These are phyloP conservation scores for Hypocryptadius cinnamomeus DNA, from an alignment of 2,113 vertebrate species.

Conservation along the genomic window DNA sequence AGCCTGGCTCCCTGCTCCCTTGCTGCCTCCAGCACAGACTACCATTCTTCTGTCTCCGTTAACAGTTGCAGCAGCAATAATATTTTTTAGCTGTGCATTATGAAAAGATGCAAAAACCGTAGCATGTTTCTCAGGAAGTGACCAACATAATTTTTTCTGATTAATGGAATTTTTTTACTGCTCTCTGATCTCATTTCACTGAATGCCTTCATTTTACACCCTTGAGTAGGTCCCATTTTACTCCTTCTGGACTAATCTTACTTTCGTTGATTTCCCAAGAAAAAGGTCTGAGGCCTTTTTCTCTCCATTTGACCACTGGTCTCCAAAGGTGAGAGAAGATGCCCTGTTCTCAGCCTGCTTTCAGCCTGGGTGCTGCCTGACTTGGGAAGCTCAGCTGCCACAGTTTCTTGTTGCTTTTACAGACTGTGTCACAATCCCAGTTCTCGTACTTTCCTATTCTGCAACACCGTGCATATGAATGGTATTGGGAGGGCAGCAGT, in stretches of 20 bases:
- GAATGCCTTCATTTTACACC: neutral
- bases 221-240: neutral
- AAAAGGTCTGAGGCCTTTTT: neutral
- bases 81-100: conserved; percentile 29
- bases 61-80: conserved; percentile 25
- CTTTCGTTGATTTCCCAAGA: neutral
- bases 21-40: conserved; percentile 71
- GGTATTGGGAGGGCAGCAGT: neutral
- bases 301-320: neutral
- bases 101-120: neutral
- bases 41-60: conserved; percentile 59
- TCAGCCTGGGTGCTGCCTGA: neutral
- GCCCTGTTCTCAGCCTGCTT: neutral
- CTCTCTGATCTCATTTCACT: neutral
- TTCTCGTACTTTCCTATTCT: neutral
- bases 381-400: neutral
- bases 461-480: neutral
- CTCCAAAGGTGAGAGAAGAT: neutral
- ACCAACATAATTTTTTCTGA: neutral
- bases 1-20: conserved; percentile 63
- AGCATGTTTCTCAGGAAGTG: neutral
- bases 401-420: neutral
- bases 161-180: neutral
- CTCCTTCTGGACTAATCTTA: neutral
- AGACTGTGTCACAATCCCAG: fast-evolving